These are phyloP conservation scores for Malacoctenus gilli DNA, from an alignment of 2,797 vertebrate species.

Conservation along the genomic window DNA sequence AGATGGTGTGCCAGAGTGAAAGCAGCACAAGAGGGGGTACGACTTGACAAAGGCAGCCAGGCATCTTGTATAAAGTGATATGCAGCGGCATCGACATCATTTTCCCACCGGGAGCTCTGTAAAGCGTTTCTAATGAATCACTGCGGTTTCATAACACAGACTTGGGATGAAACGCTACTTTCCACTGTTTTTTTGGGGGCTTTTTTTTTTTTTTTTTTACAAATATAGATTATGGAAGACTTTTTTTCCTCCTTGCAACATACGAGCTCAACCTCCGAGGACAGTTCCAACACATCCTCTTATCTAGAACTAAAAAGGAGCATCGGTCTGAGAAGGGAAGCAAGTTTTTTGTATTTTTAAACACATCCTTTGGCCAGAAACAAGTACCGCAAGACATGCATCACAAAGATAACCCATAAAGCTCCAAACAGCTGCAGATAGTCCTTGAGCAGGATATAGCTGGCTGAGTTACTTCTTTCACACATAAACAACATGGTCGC, in stretches of 20 bases:
- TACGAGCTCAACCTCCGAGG: background rate
- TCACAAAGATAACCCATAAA: too few species aligned
- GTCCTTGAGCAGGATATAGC: too few species aligned
- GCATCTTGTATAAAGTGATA: conserved; percentile 41
- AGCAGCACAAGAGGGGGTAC: conserved; percentile 27
- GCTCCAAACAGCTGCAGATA: too few species aligned
- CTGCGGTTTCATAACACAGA: conserved; percentile 10
- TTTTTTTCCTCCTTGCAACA: conserved; percentile 1
- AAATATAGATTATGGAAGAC: background rate
- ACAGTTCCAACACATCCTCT: background rate
- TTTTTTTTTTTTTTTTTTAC: too few species aligned
- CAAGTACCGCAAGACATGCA: background rate
- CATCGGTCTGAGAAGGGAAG: background rate
- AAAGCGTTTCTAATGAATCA: conserved; percentile 10
- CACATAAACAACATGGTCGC: too few species aligned
- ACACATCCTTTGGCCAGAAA: background rate
- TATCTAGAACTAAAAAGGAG: background rate
- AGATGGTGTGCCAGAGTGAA: conserved; percentile 58
- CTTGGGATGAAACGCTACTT: background rate
- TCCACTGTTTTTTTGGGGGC: background rate
- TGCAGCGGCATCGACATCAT: conserved; percentile 1
- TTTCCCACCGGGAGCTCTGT: conserved; percentile 2
- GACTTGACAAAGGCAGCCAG: conserved; percentile 44
- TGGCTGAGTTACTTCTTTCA: too few species aligned
- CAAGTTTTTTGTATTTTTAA: background rate